Evolutionary conservation across 23 tunicate species (phyloP).

Genomic region (Trididemnum miniatum): DNA sequence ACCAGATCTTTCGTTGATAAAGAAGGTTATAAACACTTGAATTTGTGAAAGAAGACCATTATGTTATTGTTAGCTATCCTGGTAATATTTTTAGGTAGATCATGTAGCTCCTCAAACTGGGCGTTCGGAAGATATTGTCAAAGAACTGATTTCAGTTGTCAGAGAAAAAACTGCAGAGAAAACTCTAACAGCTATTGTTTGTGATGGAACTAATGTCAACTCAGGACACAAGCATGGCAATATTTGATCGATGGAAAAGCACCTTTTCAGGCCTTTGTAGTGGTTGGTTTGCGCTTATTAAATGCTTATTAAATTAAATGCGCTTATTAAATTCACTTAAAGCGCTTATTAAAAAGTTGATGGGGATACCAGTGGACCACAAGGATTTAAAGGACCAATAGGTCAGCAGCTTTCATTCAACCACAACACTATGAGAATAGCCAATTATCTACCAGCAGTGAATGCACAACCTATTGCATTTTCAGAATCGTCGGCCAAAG

Average conservation of each 20-base stretch:
- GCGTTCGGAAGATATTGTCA: background rate
- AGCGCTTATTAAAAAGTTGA: background rate
- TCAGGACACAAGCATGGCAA: background rate
- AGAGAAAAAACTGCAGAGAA: background rate
- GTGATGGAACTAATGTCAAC: background rate
- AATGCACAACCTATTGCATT: conserved; percentile 1
- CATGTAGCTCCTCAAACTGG: conserved; percentile 10
- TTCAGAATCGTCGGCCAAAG: background rate
- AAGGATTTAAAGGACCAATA: conserved; percentile 7
- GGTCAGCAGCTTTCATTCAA: conserved; percentile 4
- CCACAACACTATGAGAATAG: conserved; percentile 5
- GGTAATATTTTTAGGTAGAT: conserved; percentile 2
- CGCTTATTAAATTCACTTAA: background rate
- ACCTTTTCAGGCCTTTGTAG: background rate
- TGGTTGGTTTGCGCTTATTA: conserved; percentile 8
- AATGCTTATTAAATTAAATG: background rate
- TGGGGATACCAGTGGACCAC: background rate
- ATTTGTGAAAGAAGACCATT: conserved; percentile 15
- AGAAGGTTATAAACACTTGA: background rate
- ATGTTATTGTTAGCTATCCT: background rate
- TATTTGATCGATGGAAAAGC: background rate
- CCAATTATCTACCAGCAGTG: background rate
- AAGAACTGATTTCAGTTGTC: conserved; percentile 14
- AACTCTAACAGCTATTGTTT: conserved; percentile 6
- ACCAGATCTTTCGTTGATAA: conserved; percentile 12